Conservation (phyloP, 2,797 vertebrate genomes). For the Myotis myotis region DNA sequence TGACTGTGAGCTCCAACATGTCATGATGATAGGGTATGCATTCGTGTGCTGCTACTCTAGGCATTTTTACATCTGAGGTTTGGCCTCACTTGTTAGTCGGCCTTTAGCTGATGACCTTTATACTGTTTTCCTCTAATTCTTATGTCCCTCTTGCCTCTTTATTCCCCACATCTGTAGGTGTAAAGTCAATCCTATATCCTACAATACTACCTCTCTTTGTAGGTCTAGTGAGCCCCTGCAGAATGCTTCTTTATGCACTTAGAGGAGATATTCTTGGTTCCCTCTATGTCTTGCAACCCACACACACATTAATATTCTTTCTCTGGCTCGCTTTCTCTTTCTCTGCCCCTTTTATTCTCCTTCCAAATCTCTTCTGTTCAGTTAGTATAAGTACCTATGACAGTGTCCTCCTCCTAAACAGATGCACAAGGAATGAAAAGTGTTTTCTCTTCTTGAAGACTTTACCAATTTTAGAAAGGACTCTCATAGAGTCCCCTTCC, state of each 20-base stretch:
- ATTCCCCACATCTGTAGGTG: not conserved
- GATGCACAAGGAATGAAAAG: not conserved
- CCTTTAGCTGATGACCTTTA: not conserved
- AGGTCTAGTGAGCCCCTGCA: not conserved
- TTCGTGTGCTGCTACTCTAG: not conserved
- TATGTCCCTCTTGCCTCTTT: not conserved
- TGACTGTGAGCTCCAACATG: not conserved
- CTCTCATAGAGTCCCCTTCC: not conserved
- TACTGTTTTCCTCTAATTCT: not conserved
- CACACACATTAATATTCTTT: too few species aligned
- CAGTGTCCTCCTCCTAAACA: not conserved
- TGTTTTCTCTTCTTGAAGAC: not conserved
- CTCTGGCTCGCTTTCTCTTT: too few species aligned
- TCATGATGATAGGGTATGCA: not conserved
- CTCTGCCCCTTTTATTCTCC: not conserved
- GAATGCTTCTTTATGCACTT: not conserved
- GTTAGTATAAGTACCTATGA: not conserved
- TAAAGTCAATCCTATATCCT: not conserved
- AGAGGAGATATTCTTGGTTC: not conserved
- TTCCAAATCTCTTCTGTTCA: not conserved
- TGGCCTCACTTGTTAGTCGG: not conserved
- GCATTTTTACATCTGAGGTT: not conserved
- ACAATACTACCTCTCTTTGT: not conserved
- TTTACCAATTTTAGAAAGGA: not conserved
- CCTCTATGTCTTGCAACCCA: not conserved